Evolutionary conservation across 2,113 vertebrate genomes (phyloP).

Genomic region (Ctenomys sociabilis): DNA sequence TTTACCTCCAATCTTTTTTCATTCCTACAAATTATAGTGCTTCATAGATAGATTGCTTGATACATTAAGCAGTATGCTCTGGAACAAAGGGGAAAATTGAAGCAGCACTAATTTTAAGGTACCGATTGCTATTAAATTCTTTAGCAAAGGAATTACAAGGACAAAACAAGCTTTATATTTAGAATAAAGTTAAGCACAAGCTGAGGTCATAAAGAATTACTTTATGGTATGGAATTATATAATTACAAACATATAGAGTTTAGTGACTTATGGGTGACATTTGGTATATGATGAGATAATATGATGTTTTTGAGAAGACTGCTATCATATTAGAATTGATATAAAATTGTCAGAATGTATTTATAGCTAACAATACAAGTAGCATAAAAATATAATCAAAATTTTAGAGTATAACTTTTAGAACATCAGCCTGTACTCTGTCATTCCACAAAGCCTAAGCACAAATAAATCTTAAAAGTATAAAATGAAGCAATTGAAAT

Average conservation of each 20-base stretch:
- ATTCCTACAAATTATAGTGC: background rate
- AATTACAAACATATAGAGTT: conserved; percentile 13
- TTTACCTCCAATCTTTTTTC: background rate
- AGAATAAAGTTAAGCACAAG: background rate
- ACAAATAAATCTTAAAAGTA: background rate
- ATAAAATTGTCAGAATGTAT: conserved; percentile 44
- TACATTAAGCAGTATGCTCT: background rate
- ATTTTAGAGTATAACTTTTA: background rate
- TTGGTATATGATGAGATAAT: background rate
- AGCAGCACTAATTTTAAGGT: background rate
- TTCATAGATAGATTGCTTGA: background rate
- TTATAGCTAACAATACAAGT: background rate
- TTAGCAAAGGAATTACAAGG: background rate
- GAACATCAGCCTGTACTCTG: background rate
- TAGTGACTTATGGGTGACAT: background rate
- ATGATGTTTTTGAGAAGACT: background rate
- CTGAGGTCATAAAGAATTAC: background rate
- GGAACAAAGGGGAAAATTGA: background rate
- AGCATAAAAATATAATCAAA: conserved; percentile 51
- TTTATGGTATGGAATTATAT: background rate
- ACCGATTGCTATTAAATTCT: background rate
- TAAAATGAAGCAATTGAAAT: background rate
- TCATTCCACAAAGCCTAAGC: background rate
- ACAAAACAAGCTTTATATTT: background rate
- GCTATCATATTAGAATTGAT: background rate